phyloP scores from a whole-genome alignment of 2,113 vertebrate species.

The Antigone vipio region DNA sequence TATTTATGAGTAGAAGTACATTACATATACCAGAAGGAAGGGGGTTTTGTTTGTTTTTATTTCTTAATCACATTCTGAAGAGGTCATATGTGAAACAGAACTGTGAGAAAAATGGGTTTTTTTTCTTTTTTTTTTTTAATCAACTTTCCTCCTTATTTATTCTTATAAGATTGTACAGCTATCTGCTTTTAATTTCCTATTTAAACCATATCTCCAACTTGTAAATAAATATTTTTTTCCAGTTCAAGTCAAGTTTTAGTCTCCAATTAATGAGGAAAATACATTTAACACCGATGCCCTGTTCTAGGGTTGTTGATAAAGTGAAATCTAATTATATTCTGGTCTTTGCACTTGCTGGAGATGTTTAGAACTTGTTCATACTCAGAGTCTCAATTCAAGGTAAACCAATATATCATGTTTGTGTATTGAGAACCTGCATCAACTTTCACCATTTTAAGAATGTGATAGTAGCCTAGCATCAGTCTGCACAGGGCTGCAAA shows the following conservation, averaged over 20 bases:
- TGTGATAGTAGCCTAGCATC: background rate
- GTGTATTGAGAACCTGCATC: background rate
- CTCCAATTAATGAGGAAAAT: background rate
- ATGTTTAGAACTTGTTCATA: background rate
- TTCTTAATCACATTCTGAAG: slow-evolving; percentile 29
- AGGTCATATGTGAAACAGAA: slow-evolving; percentile 2
- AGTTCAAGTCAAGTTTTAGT: background rate
- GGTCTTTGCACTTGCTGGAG: background rate
- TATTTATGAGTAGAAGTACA: background rate
- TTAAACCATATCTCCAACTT: background rate
- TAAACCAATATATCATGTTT: background rate
- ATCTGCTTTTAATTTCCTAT: slow-evolving; percentile 14
- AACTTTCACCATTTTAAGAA: background rate
- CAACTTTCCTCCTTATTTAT: background rate
- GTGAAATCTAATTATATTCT: background rate
- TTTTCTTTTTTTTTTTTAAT: background rate
- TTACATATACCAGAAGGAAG: background rate
- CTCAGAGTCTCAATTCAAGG: background rate
- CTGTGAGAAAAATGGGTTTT: background rate
- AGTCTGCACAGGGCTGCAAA: background rate
- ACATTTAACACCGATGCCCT: background rate
- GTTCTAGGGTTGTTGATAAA: background rate
- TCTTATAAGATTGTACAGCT: background rate
- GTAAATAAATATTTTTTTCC: background rate
- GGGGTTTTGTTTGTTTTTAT: background rate